phyloP scores from a whole-genome alignment of 1,140 invertebrate species.

The Prorops nasuta region DNA sequence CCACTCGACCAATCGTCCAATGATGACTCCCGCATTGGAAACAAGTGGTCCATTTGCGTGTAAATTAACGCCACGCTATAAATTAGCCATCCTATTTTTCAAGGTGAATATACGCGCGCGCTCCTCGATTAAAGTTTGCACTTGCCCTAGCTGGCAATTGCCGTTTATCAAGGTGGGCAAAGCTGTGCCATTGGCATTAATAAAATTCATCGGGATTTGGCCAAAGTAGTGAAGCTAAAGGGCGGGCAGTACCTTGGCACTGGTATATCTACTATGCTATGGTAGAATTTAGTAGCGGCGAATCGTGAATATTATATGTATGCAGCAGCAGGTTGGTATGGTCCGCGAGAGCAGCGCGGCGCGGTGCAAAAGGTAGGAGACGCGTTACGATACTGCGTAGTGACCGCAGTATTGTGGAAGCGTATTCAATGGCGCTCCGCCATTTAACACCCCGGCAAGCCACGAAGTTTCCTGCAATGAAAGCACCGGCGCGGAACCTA shows the following conservation, averaged over 20 bases:
- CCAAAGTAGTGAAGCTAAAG: neutral
- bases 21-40: too few relatives aligned
- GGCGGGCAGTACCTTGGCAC: neutral
- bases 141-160: too few relatives aligned
- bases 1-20: too few relatives aligned
- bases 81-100: too few relatives aligned
- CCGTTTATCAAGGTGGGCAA: too few relatives aligned
- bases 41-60: too few relatives aligned
- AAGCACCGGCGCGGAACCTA: slow-evolving; percentile 47
- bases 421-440: slow-evolving; percentile 45
- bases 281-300: slow-evolving; percentile 11
- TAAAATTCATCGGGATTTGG: neutral
- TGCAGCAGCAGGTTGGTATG: slow-evolving; percentile 16
- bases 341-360: slow-evolving; percentile 1
- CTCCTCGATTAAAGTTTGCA: too few relatives aligned
- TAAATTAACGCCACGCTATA: too few relatives aligned
- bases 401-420: slow-evolving; percentile 48
- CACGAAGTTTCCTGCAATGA: slow-evolving; percentile 51
- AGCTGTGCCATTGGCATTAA: neutral
- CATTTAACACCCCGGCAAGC: slow-evolving; percentile 49
- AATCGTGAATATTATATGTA: slow-evolving; percentile 14
- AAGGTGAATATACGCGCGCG: too few relatives aligned
- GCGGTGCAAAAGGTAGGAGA: slow-evolving; percentile 17
- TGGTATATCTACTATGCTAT: neutral
- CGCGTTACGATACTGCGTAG: slow-evolving; percentile 40